Evolutionary conservation across 1,140 invertebrate genomes (phyloP), one percentile per base, ranked within the genome.

Genomic region (Ylistrum balloti): DNA sequence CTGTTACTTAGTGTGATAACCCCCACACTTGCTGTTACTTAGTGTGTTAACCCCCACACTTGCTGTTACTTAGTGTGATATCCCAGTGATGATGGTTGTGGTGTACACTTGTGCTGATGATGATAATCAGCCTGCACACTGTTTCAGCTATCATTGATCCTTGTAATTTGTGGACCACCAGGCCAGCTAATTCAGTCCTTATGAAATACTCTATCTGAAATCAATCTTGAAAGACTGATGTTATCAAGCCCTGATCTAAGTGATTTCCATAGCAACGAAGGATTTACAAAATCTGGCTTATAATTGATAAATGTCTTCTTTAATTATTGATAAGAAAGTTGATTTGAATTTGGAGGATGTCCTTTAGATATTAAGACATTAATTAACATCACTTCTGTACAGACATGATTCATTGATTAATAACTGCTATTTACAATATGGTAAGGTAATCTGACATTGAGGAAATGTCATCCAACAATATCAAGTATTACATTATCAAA

Each of bases 221-320:
- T 74, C 56, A 74, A 74, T 74, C 56, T n/a, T 74, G 56, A 74
- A 28, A 74, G 56, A 74, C 56, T n/a, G 28, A n/a, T 74, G 56
- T 28, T 74, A 74, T 74, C 56, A 74, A 28, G 56, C 56, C 15
- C 20, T 74, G 28, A 74, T 74, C 56, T 74, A 74, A 28, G 56
- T n/a, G 56, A 74, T 74, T 74, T 28, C 56, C 56, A 74, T 74
- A 74, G 56, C 56, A 74, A 74, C 56, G 0, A 0, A 74, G 56
- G 56, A 74, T 74, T 74, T 28, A n/a, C 56, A 74, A 74, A 74
- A 74, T 74, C 56, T 28, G 56, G 56, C 56, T 28, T n/a, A 74
- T 74, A 74, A 74, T 74, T 74, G 56, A 74, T 74, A 74, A 74
- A 74, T 74, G 56, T 74, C 56, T 74, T 74, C 22, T 74, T 74